These are phyloP conservation scores for Epirrhoe alternata DNA, from an alignment of 2,888 invertebrate species.

Conservation along the genomic window DNA sequence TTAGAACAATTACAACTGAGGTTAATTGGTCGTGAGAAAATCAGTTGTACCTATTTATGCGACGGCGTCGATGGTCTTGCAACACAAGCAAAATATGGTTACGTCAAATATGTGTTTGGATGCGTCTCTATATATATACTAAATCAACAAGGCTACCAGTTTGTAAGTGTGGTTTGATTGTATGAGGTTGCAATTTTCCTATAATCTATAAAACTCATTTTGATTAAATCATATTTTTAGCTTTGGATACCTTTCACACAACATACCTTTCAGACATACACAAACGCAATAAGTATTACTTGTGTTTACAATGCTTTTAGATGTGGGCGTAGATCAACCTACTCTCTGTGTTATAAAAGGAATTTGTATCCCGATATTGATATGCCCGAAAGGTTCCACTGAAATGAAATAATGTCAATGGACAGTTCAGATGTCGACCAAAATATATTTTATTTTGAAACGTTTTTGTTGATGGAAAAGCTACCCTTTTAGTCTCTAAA, in stretches of 20 bases:
- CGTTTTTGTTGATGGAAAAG: background rate
- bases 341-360: background rate
- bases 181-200: too few relatives aligned
- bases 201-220: background rate
- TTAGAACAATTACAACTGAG: too few relatives aligned
- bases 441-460: constrained; percentile 8
- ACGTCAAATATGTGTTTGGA: too few relatives aligned
- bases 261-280: too few relatives aligned
- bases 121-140: too few relatives aligned
- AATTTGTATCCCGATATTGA: constrained; percentile 7
- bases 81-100: too few relatives aligned
- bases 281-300: background rate
- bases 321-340: constrained; percentile 8
- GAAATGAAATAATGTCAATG: constrained; percentile 7
- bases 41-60: too few relatives aligned
- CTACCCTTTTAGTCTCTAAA: background rate
- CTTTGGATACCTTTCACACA: background rate
- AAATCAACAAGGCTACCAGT: too few relatives aligned
- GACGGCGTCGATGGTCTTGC: too few relatives aligned
- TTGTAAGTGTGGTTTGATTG: too few relatives aligned
- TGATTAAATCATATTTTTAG: background rate
- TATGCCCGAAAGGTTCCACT: constrained; percentile 5
- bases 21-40: too few relatives aligned
- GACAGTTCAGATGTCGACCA: background rate
- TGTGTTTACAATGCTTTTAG: background rate